phyloP scores from a whole-genome alignment of 2,113 vertebrate species.

The Prolemur simus region DNA sequence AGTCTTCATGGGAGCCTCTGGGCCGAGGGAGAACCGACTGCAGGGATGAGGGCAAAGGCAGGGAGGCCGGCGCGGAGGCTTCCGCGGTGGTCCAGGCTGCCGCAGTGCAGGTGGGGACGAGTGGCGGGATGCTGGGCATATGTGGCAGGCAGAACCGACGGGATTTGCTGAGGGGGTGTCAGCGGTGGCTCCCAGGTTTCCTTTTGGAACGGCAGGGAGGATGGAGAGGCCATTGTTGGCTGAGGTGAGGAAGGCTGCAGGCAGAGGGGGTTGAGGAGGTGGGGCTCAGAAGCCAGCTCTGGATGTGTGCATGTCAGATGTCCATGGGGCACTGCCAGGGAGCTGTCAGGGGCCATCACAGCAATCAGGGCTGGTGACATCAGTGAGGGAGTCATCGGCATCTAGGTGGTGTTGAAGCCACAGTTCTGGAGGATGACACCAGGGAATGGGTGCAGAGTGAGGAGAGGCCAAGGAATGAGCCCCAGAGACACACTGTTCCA shows the following conservation, averaged over 20 bases:
- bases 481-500: background rate
- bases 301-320: background rate
- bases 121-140: background rate
- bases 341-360: background rate
- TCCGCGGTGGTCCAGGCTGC: accelerated
- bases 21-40: background rate
- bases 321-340: background rate
- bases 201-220: background rate
- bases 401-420: background rate
- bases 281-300: background rate
- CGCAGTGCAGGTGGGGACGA: background rate
- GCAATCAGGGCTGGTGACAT: background rate
- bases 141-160: background rate
- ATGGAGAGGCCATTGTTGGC: background rate
- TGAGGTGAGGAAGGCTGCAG: background rate
- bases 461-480: background rate
- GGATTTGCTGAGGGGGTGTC: background rate
- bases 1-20: background rate
- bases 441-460: background rate
- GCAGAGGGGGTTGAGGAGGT: background rate
- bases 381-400: background rate
- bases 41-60: background rate
- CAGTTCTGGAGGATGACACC: background rate
- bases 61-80: background rate
- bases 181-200: background rate